Evolutionary conservation across 2,797 vertebrate species (phyloP), one percentile per base, ranked within the genome.

Genomic region (Phrynocephalus vlangalii): DNA sequence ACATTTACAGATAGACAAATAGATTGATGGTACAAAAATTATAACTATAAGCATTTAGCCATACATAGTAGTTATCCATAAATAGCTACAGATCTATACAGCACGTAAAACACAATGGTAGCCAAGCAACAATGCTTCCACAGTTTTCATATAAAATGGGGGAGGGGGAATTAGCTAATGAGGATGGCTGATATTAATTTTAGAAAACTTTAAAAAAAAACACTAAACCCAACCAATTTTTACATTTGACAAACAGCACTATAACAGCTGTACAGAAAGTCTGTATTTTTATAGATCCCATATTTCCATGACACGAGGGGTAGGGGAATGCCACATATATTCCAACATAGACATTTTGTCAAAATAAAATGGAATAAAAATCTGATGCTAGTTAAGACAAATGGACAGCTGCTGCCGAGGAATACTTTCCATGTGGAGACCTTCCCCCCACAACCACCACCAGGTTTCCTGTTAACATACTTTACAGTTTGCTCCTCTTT

Each of bases 351-450:
- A 91, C 93, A 92, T 86, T 95, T 92, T 95, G 95, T 95, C 92
- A 95, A 93, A 93, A 86, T 88, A 87, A 95, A 92, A 94, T 91
- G 91, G 94, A 96, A 94, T 94, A 94, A 94, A 96, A 93, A 87
- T 94, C 95, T 95, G 95, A 94, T 96, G 95, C 95, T 96, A 96
- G 96, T 96, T 95, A 88, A 94, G 94, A 96, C 92, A 95, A 96
- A 94, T 92, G 94, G 91, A 92, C 95, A 95, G 94, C 96, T 96
- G 96, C 94, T 97, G 95, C 92, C 26, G 24, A 48, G 94, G 90
- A 93, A 94, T 95, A 95, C 88, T 96, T 96, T 96, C 96, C 96
- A 93, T 87, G 81, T 93, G 90, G 92, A 95, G 95, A 67, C 75
- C 15, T 80, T 91, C 87, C 89, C 30, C 13, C 20, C 60, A 44